Evolutionary conservation across 2,797 vertebrate genomes (phyloP), one percentile per base, ranked within the genome.

Genomic region (Dermochelys coriacea): DNA sequence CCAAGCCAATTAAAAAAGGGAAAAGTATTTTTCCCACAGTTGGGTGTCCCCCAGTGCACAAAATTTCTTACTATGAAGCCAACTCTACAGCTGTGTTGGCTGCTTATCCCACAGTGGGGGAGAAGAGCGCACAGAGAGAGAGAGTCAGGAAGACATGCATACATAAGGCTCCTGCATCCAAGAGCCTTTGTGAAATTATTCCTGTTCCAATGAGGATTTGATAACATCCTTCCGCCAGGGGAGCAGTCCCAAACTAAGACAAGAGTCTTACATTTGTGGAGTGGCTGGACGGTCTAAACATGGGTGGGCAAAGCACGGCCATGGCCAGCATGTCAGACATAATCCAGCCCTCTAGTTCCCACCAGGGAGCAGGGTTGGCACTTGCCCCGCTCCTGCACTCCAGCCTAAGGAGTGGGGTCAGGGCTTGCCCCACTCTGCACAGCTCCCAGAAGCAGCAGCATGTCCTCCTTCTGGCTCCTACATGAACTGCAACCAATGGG

Each of bases 11-110:
- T 59, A 31, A 83, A 87, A 87, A 71, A 88, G 5, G 82, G 45
- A 74, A 87, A 83, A 82, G 25, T 41, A 82, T 92, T 88, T 88
- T 90, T 90, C 87, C 83, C 59, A 64, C 11, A 95, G 68, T 10
- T 79, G n/a, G 1, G n/a, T 88, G 29, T 49, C 31, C n/a, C 45
- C 49, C 71, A 23, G 41, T 85, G 74, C 50, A 94, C 25, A 54
- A 25, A 10, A 54, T 23, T 23, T 47, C 25, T 54, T 54, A 61
- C 51, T 85, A 79, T 3, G 52, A 90, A 93, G 29, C 8, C 34
- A 85, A 29, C 9, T 7, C 6, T 59, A 31, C 51, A 49, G 31
- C 31, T 75, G 27, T 16, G 9, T 41, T 85, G 57, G 19, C 64
- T 93, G 50, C 80, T 50, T 23, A 82, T 92, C 11, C 52, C 45